Evolutionary conservation across 1,140 invertebrate species (phyloP).

Genomic region (Heliconius nattereri): DNA sequence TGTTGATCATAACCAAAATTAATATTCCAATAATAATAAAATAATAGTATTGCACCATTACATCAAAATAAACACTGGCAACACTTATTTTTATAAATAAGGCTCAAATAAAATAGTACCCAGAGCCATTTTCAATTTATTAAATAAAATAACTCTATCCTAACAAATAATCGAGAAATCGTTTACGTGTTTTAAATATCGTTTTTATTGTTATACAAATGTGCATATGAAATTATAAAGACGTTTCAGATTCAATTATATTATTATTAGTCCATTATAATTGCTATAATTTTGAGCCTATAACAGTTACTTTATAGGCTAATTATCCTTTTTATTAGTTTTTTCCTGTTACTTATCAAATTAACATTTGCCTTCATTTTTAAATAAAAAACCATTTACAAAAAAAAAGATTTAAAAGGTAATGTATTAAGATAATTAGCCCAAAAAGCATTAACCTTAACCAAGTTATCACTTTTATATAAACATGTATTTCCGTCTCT

Average conservation of each 20-base stretch:
- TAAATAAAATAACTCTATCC: neutral
- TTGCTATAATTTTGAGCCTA: slow-evolving; percentile 21
- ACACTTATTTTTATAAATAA: neutral
- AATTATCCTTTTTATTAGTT: neutral
- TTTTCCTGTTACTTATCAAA: neutral
- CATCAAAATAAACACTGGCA: neutral
- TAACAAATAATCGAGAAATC: slow-evolving; percentile 7
- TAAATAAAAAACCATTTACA: neutral
- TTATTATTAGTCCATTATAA: slow-evolving; percentile 16
- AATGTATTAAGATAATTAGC: slow-evolving; percentile 1
- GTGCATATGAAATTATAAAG: slow-evolving; percentile 23
- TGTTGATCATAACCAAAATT: neutral
- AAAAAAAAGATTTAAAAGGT: neutral
- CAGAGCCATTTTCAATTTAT: slow-evolving; percentile 2
- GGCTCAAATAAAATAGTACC: slow-evolving; percentile 7
- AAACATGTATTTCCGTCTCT: neutral
- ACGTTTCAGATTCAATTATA: slow-evolving; percentile 12
- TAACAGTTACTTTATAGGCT: slow-evolving; percentile 9
- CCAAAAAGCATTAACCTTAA: neutral
- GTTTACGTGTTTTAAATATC: slow-evolving; percentile 17
- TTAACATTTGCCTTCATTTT: neutral
- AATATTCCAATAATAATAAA: neutral
- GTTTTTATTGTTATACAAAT: slow-evolving; percentile 19
- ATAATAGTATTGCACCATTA: slow-evolving; percentile 5
- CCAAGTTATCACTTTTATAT: slow-evolving; percentile 13